Evolutionary conservation across 2,113 vertebrate genomes (phyloP), one percentile per base, ranked within the genome.

Genomic region (Pteronura brasiliensis): DNA sequence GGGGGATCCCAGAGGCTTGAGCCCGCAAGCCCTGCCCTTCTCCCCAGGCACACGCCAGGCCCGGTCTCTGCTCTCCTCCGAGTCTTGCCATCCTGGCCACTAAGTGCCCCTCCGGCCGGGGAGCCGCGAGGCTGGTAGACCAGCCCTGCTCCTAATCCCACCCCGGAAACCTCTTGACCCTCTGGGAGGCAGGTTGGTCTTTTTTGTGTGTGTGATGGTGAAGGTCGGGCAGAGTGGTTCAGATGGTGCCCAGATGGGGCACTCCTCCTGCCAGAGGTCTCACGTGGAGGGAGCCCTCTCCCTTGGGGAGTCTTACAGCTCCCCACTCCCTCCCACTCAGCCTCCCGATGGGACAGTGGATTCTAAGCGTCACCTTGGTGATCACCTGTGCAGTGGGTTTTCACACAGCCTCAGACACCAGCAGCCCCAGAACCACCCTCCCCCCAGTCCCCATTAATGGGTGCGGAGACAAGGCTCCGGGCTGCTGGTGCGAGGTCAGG

Each of bases 251-350:
- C 94, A 80, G 44, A 14, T 44, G 87, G 44, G 67, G 21, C 47
- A 1, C 7, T 47, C n/a, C 61, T 55, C 17, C 57, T 57, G 90
- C 67, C 90, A 63, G 92, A 9, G 57, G 42, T 23, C 94, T 49
- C 89, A 61, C 67, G 77, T 42, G 23, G 89, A 59, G 77, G 87
- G 82, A 49, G 44, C 59, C 39, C 14, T 14, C 14, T 61, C 76
- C 39, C 0, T 1, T 0, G 1, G 92, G 57, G 72, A 11, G 3
- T n/a, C 4, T 2, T 1, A 25, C 23, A 11, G 18, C 23, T 7
- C 21, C 34, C 0, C 1, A 1, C 20, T 21, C 12, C 55, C 23
- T 25, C 47, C 9, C 11, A 7, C 17, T 11, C 20, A 14, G 39
- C 44, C n/a, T 25, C 67, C 59, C 27, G 36, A 6, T 0, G 4